These are phyloP conservation scores for Cheilinus undulatus DNA, from an alignment of 2,113 vertebrate species.

Conservation along the genomic window DNA sequence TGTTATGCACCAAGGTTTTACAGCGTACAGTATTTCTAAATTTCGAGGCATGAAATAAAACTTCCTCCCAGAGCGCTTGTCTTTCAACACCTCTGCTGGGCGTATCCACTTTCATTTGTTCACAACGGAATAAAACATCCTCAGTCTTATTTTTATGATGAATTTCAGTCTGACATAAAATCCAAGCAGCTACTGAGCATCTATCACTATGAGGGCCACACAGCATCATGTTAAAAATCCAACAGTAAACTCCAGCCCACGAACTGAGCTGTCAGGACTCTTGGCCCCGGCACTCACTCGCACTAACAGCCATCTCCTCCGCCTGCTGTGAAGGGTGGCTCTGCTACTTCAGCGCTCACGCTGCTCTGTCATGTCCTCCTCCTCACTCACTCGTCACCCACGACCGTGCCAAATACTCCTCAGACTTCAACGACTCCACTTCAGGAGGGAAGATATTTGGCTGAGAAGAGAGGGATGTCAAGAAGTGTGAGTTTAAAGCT, in stretches of 20 bases:
- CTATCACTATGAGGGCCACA: constrained; percentile 7
- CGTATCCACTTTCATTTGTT: background rate
- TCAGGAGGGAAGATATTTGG: constrained; percentile 7
- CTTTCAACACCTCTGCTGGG: constrained; percentile 2
- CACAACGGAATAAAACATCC: constrained; percentile 9
- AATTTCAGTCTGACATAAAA: background rate
- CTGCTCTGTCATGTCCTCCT: constrained; percentile 1
- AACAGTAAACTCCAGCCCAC: constrained; percentile 9
- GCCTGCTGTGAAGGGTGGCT: constrained; percentile 4
- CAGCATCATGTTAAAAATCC: background rate
- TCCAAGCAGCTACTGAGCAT: constrained; percentile 19
- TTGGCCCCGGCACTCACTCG: constrained; percentile 23
- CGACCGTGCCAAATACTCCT: constrained; percentile 5
- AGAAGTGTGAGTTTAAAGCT: background rate
- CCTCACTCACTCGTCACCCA: background rate
- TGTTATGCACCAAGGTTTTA: constrained; percentile 2
- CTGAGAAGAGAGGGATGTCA: background rate
- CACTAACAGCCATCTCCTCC: constrained; percentile 37
- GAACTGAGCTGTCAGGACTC: constrained; percentile 20
- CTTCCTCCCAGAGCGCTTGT: background rate
- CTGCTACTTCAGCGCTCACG: constrained; percentile 12
- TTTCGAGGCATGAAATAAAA: constrained; percentile 15
- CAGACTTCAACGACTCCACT: constrained; percentile 1
- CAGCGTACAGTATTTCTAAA: constrained; percentile 11
- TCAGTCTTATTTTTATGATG: constrained; percentile 10